Evolutionary conservation across 2,113 vertebrate species (phyloP).

Genomic region (Pseudopodoces humilis): DNA sequence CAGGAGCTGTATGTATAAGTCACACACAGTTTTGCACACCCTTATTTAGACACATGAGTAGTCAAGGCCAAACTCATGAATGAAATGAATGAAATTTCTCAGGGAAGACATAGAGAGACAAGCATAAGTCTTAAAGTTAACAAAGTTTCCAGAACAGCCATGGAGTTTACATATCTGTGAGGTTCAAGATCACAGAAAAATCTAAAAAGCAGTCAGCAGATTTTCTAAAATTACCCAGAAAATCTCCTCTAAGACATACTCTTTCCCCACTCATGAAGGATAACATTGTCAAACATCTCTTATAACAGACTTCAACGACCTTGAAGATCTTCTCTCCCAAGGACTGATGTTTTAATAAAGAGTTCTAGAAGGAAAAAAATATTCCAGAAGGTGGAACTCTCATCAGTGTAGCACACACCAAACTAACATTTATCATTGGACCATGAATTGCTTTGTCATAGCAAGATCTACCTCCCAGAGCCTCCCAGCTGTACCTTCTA

Average conservation of each 20-base stretch:
- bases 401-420: background rate
- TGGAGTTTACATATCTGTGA: background rate
- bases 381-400: background rate
- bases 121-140: background rate
- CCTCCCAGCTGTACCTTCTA: background rate
- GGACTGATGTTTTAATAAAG: background rate
- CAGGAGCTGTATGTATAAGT: background rate
- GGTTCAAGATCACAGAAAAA: background rate
- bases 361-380: background rate
- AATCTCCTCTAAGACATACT: background rate
- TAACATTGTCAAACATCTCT: background rate
- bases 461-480: background rate
- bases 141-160: background rate
- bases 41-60: background rate
- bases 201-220: background rate
- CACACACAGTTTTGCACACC: background rate
- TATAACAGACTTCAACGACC: background rate
- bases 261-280: background rate
- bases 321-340: background rate
- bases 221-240: background rate
- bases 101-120: background rate
- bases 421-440: background rate
- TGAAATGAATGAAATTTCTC: background rate
- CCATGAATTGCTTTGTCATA: fast-evolving
- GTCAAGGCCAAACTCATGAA: background rate